These are phyloP conservation scores for Brachionus calyciflorus DNA, from an alignment of 1,140 invertebrate species.

Conservation along the genomic window DNA sequence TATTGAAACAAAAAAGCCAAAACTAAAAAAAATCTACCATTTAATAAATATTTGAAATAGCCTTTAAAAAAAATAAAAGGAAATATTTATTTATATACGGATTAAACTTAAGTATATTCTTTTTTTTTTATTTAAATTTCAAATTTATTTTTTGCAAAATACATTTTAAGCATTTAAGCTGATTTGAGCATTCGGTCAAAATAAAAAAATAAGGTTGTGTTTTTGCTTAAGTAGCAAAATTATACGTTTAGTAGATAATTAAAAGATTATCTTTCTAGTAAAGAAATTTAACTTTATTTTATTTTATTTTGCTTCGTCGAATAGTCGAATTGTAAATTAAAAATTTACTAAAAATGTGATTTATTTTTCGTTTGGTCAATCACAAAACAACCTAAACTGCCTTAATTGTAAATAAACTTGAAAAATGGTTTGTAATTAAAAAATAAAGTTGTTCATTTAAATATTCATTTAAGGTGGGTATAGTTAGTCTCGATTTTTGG, in stretches of 20 bases:
- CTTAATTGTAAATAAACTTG: slow-evolving; percentile 8
- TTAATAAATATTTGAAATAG: slow-evolving; percentile 4
- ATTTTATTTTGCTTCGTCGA: background rate
- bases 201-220: background rate
- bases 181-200: background rate
- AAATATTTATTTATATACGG: slow-evolving; percentile 38
- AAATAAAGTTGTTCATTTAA: background rate
- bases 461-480: slow-evolving; percentile 28
- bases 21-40: background rate
- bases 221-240: no score
- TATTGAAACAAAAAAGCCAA: background rate
- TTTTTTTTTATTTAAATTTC: slow-evolving; percentile 3
- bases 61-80: background rate
- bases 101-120: slow-evolving; percentile 5
- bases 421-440: background rate
- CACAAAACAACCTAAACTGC: background rate
- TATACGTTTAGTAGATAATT: no score
- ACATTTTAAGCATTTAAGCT: background rate
- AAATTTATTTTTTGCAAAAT: background rate
- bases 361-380: background rate
- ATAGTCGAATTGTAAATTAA: background rate
- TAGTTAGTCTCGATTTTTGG: background rate
- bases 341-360: no score
- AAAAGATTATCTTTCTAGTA: no score
- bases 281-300: no score